These are phyloP conservation scores for Terebella lapidaria DNA, from an alignment of 2,888 invertebrate genomes.

Conservation along the genomic window DNA sequence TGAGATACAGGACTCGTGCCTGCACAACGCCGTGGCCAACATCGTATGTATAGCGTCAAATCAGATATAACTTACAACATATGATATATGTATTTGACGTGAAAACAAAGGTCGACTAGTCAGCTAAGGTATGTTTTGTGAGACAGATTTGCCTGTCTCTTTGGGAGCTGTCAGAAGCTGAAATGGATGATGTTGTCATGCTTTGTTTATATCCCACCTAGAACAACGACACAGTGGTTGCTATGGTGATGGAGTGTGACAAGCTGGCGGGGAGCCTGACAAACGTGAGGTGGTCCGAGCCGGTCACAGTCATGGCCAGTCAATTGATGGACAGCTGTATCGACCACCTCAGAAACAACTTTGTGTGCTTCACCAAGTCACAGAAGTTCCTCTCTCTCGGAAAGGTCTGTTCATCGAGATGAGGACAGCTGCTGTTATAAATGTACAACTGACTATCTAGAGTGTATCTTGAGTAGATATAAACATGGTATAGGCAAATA, in stretches of 20 bases:
- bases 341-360: conserved; percentile 72
- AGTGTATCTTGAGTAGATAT: neutral
- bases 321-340: conserved; percentile 77
- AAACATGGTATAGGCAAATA: neutral
- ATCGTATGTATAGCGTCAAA: conserved; percentile 27
- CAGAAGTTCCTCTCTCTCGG: conserved; percentile 66
- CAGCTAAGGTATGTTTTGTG: too few relatives aligned
- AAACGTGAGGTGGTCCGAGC: conserved; percentile 77
- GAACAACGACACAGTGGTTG: conserved; percentile 75
- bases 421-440: too few relatives aligned
- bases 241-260: conserved; percentile 79
- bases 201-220: neutral
- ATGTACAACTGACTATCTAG: too few relatives aligned
- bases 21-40: conserved; percentile 31
- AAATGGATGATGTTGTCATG: neutral
- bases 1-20: conserved; percentile 57
- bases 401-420: conserved; percentile 54
- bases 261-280: conserved; percentile 73
- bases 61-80: neutral
- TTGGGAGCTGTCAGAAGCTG: neutral
- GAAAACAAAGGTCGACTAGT: too few relatives aligned
- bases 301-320: conserved; percentile 71
- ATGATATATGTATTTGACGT: neutral
- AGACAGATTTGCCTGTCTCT: too few relatives aligned
- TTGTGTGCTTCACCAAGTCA: conserved; percentile 69